phyloP scores from a whole-genome alignment of 2,797 vertebrate genomes.

The Girardinus metallicus region DNA sequence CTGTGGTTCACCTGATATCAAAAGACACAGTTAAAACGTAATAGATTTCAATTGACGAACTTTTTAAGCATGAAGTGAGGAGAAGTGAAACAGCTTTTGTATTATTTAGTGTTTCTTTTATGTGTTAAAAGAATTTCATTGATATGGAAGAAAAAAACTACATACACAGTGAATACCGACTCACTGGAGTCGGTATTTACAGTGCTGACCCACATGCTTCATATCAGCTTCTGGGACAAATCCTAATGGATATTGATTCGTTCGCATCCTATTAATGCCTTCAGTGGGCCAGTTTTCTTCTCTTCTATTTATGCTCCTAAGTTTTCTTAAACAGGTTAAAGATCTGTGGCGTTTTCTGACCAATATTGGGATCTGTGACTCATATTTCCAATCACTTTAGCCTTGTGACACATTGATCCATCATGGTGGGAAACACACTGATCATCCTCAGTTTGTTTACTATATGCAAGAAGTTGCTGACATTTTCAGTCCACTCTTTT shows the following conservation, averaged over 20 bases:
- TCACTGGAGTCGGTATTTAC: neutral
- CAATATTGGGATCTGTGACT: neutral
- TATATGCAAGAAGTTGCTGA: neutral
- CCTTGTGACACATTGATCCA: neutral
- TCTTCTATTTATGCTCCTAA: neutral
- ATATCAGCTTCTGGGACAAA: neutral
- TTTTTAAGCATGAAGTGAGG: neutral
- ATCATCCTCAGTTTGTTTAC: neutral
- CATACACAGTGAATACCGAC: too few relatives aligned
- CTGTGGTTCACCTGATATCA: neutral
- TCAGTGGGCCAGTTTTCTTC: neutral
- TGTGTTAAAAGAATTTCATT: neutral
- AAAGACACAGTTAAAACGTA: neutral
- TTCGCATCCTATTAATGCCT: slow-evolving; percentile 5
- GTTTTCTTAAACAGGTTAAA: neutral
- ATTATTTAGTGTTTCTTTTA: neutral
- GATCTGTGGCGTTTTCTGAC: neutral
- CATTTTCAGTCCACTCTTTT: neutral
- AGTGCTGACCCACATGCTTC: slow-evolving; percentile 4
- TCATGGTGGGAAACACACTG: neutral
- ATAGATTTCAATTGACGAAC: neutral
- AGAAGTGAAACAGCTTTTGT: neutral
- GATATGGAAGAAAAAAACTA: neutral
- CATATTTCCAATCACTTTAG: neutral
- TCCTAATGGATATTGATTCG: slow-evolving; percentile 7